A percentile compares a stretch with the other conserved stretches of the same genome.
These are phyloP conservation scores for Drosophila robusta DNA, from an alignment of 2,888 invertebrate genomes.

Conservation along the genomic window DNA sequence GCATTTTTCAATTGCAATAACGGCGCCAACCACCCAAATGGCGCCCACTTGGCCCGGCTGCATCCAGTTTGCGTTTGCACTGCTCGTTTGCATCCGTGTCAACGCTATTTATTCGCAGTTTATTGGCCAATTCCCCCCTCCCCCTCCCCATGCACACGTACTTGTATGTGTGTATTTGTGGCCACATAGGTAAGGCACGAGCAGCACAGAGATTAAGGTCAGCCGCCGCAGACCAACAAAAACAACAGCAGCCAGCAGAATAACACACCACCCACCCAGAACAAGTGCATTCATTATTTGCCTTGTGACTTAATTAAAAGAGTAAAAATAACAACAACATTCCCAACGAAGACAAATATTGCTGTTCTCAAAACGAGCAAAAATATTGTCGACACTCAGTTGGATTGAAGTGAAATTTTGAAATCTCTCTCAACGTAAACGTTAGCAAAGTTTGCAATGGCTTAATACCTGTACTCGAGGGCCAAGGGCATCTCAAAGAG, in stretches of 20 bases:
- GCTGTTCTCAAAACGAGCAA: too few species aligned
- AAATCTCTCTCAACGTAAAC: too few species aligned
- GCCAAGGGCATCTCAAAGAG: too few species aligned
- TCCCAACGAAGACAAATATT: too few species aligned
- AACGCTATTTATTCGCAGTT: constrained; percentile 34
- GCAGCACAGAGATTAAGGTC: constrained; percentile 47
- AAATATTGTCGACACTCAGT: too few species aligned
- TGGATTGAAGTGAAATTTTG: too few species aligned
- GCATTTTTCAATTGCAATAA: constrained; percentile 49
- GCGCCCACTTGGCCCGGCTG: constrained; percentile 4
- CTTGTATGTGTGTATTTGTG: constrained; percentile 1
- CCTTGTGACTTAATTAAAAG: constrained; percentile 16
- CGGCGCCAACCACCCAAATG: constrained; percentile 18
- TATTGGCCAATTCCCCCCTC: constrained; percentile 28
- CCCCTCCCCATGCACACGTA: background rate
- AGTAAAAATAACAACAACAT: background rate
- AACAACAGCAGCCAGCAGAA: background rate
- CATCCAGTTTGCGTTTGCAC: constrained; percentile 13
- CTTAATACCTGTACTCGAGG: too few species aligned
- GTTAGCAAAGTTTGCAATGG: too few species aligned
- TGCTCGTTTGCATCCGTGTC: constrained; percentile 36
- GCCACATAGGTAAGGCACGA: constrained; percentile 14
- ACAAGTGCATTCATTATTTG: constrained; percentile 4
- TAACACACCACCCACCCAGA: background rate
- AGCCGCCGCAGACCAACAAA: constrained; percentile 22